Percentiles rank a stretch among this genome's conserved stretches.
Conservation (phyloP, 2,113 vertebrate species). For the Dicaeum eximium region DNA sequence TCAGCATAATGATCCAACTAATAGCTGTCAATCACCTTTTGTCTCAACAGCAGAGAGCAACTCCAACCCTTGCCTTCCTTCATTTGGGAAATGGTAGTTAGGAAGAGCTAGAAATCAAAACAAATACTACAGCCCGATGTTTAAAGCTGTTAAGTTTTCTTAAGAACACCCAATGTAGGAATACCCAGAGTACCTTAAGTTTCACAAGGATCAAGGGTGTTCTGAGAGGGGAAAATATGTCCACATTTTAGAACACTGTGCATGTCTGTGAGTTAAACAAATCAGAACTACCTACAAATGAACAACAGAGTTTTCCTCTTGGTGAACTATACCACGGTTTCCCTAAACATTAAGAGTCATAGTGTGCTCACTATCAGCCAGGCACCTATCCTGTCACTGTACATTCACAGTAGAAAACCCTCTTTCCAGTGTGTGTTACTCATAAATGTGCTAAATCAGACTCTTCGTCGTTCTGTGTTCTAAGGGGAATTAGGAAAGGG, state of each 20-base stretch:
- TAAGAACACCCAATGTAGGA: not conserved
- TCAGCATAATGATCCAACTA: not conserved
- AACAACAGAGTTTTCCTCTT: not conserved
- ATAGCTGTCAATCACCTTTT: not conserved
- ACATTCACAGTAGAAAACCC: not conserved
- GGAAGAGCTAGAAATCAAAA: not conserved
- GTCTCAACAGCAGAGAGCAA: not conserved
- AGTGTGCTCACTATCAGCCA: not conserved
- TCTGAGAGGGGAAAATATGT: not conserved
- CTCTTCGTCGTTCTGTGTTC: not conserved
- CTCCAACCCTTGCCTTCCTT: not conserved
- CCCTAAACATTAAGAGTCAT: not conserved
- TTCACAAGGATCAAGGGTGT: not conserved
- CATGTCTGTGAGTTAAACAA: not conserved
- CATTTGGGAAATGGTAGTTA: not conserved
- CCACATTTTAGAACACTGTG: not conserved
- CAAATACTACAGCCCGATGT: not conserved
- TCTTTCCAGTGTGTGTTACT: constrained; percentile 21
- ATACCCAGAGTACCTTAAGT: not conserved
- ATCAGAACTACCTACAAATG: constrained; percentile 15
- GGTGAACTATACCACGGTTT: not conserved
- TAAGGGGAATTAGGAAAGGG: constrained; percentile 81
- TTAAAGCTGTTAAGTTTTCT: not conserved
- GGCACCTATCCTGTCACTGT: not conserved
- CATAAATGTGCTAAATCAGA: constrained; percentile 1